phyloP scores from a whole-genome alignment of 2,888 invertebrate genomes.

The Pimpla rufipes region DNA sequence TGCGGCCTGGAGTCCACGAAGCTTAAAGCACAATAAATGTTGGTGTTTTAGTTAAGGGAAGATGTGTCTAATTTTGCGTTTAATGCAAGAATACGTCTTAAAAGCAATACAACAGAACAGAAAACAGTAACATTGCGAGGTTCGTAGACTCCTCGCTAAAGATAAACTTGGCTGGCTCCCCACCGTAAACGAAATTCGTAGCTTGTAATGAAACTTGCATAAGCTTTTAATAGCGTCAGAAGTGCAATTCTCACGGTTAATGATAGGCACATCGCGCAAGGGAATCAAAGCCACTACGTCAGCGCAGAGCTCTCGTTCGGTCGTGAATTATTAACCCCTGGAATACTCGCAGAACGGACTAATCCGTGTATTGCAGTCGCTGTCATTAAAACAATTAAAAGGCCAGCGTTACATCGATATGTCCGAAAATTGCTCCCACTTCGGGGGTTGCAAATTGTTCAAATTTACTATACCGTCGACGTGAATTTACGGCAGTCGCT shows the following conservation, averaged over 20 bases:
- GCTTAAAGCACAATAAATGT: too few relatives aligned
- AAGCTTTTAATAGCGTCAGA: background rate
- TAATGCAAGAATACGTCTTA: background rate
- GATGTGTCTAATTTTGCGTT: too few relatives aligned
- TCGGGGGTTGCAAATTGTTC: background rate
- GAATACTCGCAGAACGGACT: background rate
- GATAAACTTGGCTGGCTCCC: background rate
- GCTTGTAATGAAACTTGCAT: background rate
- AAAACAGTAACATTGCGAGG: background rate
- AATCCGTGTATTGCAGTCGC: background rate
- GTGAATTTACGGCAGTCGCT: background rate
- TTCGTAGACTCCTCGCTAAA: background rate
- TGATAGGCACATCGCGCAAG: background rate
- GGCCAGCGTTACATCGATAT: background rate
- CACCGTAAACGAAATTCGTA: background rate
- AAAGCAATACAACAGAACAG: background rate
- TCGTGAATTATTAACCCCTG: background rate
- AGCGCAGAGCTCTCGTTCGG: background rate
- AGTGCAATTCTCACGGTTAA: background rate
- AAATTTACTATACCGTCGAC: background rate
- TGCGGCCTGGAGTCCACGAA: too few relatives aligned
- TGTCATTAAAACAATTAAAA: background rate
- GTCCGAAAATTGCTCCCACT: background rate
- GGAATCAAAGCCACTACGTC: background rate
- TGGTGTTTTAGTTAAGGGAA: too few relatives aligned